A percentile compares a stretch with the other conserved stretches of the same genome.
phyloP scores from a whole-genome alignment of 2,113 vertebrate genomes.

The Dolichallabes microphthalmus region DNA sequence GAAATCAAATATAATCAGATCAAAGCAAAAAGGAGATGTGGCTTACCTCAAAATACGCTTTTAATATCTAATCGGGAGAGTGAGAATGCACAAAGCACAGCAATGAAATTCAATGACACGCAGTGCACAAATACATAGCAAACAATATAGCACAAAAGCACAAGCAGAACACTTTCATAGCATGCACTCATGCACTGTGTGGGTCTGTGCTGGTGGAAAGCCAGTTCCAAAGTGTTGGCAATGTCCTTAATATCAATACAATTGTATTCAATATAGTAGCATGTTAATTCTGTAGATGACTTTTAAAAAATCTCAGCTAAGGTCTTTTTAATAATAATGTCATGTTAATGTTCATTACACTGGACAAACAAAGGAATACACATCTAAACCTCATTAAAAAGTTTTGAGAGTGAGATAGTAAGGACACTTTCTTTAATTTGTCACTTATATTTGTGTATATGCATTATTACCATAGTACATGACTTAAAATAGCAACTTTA shows the following conservation, averaged over 20 bases:
- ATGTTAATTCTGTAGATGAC: background rate
- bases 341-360: background rate
- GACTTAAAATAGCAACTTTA: background rate
- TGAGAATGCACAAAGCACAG: slow-evolving; percentile 87
- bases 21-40: slow-evolving; percentile 78
- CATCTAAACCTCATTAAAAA: background rate
- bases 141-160: slow-evolving; percentile 64
- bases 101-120: slow-evolving; percentile 86
- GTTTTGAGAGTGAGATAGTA: background rate
- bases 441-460: background rate
- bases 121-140: slow-evolving; percentile 74
- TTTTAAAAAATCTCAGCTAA: background rate
- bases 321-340: background rate
- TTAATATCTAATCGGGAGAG: slow-evolving; percentile 92
- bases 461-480: background rate
- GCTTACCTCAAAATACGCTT: slow-evolving; percentile 98
- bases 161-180: slow-evolving; percentile 32
- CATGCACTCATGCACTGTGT: slow-evolving; percentile 70
- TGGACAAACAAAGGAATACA: background rate
- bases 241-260: slow-evolving; percentile 5
- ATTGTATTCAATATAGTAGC: background rate
- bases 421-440: background rate
- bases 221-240: background rate
- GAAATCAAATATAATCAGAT: slow-evolving; percentile 60
- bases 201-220: slow-evolving; percentile 11